Base-by-base conservation (phyloP, 2,113 vertebrate species). In the Chrysochloris asiatica region DNA sequence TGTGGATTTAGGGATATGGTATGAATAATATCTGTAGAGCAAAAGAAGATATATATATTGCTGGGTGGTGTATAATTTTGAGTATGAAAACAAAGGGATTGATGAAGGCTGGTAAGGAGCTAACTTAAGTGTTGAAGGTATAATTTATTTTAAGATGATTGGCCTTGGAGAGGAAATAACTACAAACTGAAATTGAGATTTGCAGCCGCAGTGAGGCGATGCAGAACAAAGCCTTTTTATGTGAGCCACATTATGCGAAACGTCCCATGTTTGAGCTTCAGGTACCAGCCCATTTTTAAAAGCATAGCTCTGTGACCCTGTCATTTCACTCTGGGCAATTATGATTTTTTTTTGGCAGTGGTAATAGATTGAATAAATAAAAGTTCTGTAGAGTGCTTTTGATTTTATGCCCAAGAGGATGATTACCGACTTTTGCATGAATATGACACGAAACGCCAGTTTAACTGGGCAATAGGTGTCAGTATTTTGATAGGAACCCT, bases 181-280 rank as follows among this genome's bases (percentile, higher is more conserved):
- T 38, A 87, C 30, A 84, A 73, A 2, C 28, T 85, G 96, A 92
- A 95, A 71, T 90, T 93, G 94, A 94, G 93, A 89, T 84, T 80
- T 86, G 73, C 50, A 89, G 61, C 97, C 93, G 87, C 96, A 90
- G 95, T 63, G 97, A 97, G 97, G 97, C 94, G 38, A 82, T 73
- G 96, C 95, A 96, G 97, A 97, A 98, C 98, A 98, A 98, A 98
- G 97, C 96, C 96, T 94, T 96, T 95, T 95, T 95, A 93, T 97
- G 89, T 95, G 89, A 97, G 92, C 79, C 73, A 88, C 77, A 89
- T 59, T 75, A 83, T 96, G 97, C 96, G 54, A 69, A 97, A 67
- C 13, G 92, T 84, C 93, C 82, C 88, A 7, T 48, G 91, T 90
- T 24, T 17, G 14, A 93, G 96, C 92, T 36, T 96, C 97, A 97